Evolutionary conservation across 2,888 invertebrate genomes (phyloP).

Genomic region (Leistus spinibarbis): DNA sequence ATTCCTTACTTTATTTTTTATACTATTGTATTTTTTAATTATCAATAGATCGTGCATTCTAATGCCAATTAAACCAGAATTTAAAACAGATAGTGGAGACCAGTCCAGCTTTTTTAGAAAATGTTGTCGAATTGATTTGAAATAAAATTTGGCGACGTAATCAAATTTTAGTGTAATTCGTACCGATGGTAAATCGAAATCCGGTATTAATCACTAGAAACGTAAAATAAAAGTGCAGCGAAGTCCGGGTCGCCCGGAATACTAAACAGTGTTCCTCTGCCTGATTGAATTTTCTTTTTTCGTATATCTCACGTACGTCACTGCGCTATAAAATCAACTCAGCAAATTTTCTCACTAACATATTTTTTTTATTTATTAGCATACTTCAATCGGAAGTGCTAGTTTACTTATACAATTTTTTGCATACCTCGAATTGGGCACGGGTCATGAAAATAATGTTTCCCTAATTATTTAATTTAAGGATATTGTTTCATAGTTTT

Average conservation of each 20-base stretch:
- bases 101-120: too few relatives aligned
- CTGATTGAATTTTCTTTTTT: conserved; percentile 28
- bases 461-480: too few relatives aligned
- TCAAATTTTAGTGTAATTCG: conserved; percentile 33
- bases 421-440: too few relatives aligned
- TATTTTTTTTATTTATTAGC: too few relatives aligned
- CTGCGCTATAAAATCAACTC: conserved; percentile 25
- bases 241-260: conserved; percentile 3
- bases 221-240: conserved; percentile 29
- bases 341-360: not conserved
- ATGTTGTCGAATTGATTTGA: not conserved
- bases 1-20: too few relatives aligned
- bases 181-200: conserved; percentile 33
- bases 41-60: too few relatives aligned
- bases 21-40: too few relatives aligned
- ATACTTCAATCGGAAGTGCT: not conserved
- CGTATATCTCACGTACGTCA: not conserved
- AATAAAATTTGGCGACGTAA: conserved; percentile 19
- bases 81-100: not conserved
- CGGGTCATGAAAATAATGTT: too few relatives aligned
- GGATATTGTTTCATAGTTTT: too few relatives aligned
- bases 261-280: conserved; percentile 12
- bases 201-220: conserved; percentile 37
- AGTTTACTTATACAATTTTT: too few relatives aligned
- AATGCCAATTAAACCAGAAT: not conserved